Evolutionary conservation across 1,140 invertebrate genomes (phyloP).

Genomic region (Phenacoccus solenopsis): DNA sequence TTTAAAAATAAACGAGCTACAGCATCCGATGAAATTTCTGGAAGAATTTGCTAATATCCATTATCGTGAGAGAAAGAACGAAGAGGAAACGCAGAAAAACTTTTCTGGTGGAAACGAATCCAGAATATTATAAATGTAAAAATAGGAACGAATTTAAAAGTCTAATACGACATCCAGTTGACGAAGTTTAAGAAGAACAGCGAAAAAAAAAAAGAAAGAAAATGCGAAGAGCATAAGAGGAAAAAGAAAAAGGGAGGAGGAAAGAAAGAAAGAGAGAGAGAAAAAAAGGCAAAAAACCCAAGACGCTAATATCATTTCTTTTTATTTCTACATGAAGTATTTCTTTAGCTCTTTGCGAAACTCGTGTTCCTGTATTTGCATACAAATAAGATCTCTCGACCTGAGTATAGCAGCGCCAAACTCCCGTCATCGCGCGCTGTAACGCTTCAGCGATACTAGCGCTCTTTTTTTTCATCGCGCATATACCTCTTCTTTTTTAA

Average conservation of each 20-base stretch:
- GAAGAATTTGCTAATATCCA: constrained; percentile 15
- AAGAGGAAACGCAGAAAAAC: constrained; percentile 10
- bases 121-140: constrained; percentile 17
- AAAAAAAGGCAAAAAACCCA: constrained; percentile 11
- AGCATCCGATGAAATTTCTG: constrained; percentile 9
- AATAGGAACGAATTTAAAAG: constrained; percentile 18
- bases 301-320: constrained; percentile 18
- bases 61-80: constrained; percentile 8
- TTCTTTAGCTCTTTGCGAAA: constrained; percentile 15
- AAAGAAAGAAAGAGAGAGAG: not conserved
- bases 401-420: constrained; percentile 6
- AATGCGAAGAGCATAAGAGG: not conserved
- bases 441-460: not conserved
- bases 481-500: constrained; percentile 1
- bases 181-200: constrained; percentile 14
- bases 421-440: constrained; percentile 10
- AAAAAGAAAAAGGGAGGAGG: not conserved
- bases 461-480: not conserved
- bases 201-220: constrained; percentile 10
- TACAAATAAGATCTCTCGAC: constrained; percentile 16
- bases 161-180: constrained; percentile 17
- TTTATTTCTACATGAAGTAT: constrained; percentile 18
- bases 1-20: constrained; percentile 14
- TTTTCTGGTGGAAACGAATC: constrained; percentile 15
- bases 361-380: constrained; percentile 17